Percentiles rank a stretch among this genome's conserved stretches.
Evolutionary conservation across 2,888 invertebrate species (phyloP).

Genomic region (Thymelicus acteon): DNA sequence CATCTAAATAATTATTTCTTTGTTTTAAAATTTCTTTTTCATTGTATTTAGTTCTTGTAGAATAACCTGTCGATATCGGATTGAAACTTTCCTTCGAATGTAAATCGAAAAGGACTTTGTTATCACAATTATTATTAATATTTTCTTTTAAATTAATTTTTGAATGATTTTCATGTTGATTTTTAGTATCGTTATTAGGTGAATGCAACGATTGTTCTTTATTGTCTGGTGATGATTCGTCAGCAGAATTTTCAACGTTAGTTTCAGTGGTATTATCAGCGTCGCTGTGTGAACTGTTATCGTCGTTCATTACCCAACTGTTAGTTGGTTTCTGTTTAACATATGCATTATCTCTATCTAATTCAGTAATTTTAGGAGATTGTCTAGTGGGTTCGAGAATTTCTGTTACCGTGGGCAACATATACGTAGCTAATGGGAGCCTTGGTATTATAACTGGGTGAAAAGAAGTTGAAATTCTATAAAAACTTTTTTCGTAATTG

Average conservation of each 20-base stretch:
- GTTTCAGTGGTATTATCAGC: slow-evolving; percentile 31
- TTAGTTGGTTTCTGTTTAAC: slow-evolving; percentile 49
- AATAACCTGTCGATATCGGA: neutral
- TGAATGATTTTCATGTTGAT: slow-evolving; percentile 3
- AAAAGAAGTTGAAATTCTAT: slow-evolving; percentile 61
- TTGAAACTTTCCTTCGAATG: neutral
- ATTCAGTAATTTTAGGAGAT: slow-evolving; percentile 42
- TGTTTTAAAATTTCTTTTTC: slow-evolving; percentile 1
- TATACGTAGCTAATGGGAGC: slow-evolving; percentile 57
- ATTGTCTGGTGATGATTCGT: neutral
- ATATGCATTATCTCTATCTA: slow-evolving; percentile 41
- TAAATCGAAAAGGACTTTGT: neutral
- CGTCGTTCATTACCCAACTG: slow-evolving; percentile 52
- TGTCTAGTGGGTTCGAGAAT: slow-evolving; percentile 59
- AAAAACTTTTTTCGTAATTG: slow-evolving; percentile 18
- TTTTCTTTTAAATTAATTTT: neutral
- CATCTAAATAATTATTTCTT: neutral
- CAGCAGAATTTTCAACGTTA: slow-evolving; percentile 45
- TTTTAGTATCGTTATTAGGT: neutral
- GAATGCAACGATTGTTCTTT: neutral
- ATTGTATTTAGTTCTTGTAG: neutral
- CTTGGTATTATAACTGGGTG: slow-evolving; percentile 60
- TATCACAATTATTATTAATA: neutral
- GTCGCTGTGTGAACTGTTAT: slow-evolving; percentile 21
- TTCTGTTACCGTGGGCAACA: slow-evolving; percentile 71